Base-by-base conservation (phyloP, 2,888 invertebrate genomes). In the Chromoteleia sp. region DNA sequence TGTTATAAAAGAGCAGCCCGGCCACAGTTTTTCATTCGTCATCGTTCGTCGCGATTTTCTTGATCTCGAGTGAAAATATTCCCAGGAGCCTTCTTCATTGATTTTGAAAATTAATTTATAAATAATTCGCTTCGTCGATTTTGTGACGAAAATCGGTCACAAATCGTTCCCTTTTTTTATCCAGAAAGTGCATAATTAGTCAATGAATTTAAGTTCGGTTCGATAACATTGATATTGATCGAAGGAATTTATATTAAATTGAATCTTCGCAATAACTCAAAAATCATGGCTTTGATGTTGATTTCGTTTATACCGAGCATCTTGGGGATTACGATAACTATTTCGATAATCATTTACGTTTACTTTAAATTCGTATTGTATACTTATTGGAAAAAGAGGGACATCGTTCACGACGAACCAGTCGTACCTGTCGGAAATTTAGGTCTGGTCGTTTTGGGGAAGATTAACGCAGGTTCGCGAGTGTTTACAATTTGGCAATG, bases 401-500 rank as follows among this genome's bases (percentile, higher is more conserved):
- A 56, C 8, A 39, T 83, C 1, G 12, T 41, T 12, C 43, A 50
- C 41, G 59, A 80, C 5, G 52, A 77, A 15, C 83, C 83, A 10
- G 19, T 54, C 7, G 14, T 83, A n/a, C 83, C 82, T 4, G 12
- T 77, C 1, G 83, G 83, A 45, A 74, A 80, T 65, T 58, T 84
- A n/a, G 45, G 68, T 0, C 17, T 59, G 0, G 45, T 59, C 0
- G 30, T 82, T 15, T 25, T 70, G 43, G 77, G 80, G 15, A 74
- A 75, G 67, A 1, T 58, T n/a, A 80, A 82, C 58, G 4, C 76
- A 67, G 83, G 83, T 83, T 58, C 7, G 45, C 1, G n/a, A n/a
- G n/a, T n/a, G n/a, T n/a, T n/a, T n/a, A n/a, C n/a, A n/a, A n/a
- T n/a, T n/a, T n/a, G n/a, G n/a, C n/a, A n/a, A n/a, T n/a, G n/a